Conservation (phyloP, 1,140 invertebrate species). For the Danaus plexippus region DNA sequence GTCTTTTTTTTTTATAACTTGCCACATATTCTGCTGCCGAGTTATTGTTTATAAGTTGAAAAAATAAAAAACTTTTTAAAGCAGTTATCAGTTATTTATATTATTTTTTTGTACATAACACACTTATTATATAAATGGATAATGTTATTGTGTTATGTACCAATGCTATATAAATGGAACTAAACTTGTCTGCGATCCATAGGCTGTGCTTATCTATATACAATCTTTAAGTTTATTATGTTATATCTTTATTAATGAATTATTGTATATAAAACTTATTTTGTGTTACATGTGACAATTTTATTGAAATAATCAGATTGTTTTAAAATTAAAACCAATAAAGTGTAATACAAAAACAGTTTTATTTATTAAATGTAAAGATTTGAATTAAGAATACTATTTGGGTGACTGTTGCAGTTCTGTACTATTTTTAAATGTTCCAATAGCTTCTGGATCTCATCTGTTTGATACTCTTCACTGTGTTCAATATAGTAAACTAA, state of each 20-base stretch:
- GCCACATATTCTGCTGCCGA: no score
- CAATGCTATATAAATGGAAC: slow-evolving; percentile 30
- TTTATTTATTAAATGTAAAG: slow-evolving; percentile 48
- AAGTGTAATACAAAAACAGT: slow-evolving; percentile 15
- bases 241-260: slow-evolving; percentile 38
- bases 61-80: no score
- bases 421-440: slow-evolving; percentile 37
- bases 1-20: no score
- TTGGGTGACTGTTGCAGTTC: slow-evolving; percentile 20
- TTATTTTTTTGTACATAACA: no score
- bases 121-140: no score
- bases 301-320: slow-evolving; percentile 22
- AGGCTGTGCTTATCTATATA: slow-evolving; percentile 63
- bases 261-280: slow-evolving; percentile 29
- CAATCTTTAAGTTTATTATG: slow-evolving; percentile 44
- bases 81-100: no score
- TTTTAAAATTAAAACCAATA: slow-evolving; percentile 21
- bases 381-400: slow-evolving; percentile 43
- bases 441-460: slow-evolving; percentile 40
- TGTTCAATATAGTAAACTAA: slow-evolving; percentile 46
- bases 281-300: slow-evolving; percentile 45
- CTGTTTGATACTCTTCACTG: slow-evolving; percentile 38
- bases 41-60: no score
- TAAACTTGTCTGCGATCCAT: slow-evolving; percentile 61
- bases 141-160: no score